These are phyloP conservation scores for Syrrhaptes paradoxus DNA, from an alignment of 2,113 vertebrate species.

Conservation along the genomic window DNA sequence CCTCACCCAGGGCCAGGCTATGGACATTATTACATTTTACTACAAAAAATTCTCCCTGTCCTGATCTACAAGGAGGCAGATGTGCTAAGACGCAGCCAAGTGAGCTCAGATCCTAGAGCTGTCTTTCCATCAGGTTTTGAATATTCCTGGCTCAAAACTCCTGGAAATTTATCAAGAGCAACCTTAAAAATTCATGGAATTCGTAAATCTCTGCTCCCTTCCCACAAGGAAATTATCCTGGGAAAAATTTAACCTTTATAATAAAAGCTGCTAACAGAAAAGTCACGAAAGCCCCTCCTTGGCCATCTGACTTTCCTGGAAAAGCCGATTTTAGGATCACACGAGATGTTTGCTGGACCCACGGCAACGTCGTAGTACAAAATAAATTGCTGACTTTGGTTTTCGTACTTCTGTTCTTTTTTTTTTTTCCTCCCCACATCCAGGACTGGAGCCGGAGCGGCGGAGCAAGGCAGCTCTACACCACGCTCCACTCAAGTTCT, in stretches of 20 bases:
- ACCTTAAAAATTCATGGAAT: neutral
- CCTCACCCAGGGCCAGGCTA: too few species aligned
- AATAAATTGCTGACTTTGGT: neutral
- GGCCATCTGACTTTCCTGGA: neutral
- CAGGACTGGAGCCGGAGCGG: neutral
- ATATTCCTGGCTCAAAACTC: neutral
- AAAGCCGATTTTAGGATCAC: neutral
- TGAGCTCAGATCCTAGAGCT: neutral
- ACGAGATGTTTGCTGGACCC: fast-evolving
- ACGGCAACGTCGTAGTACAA: neutral
- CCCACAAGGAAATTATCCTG: neutral
- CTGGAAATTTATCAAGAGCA: neutral
- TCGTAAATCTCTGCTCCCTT: neutral
- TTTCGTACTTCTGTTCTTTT: neutral
- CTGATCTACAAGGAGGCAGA: neutral
- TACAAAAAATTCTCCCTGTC: neutral
- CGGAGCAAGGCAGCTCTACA: neutral
- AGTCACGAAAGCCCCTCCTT: neutral
- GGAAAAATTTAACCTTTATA: neutral
- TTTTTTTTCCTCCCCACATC: neutral
- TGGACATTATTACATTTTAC: neutral
- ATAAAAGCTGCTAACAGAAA: neutral
- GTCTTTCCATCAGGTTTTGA: neutral
- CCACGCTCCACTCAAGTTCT: neutral
- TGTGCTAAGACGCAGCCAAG: neutral